Base-by-base conservation (phyloP, 1,140 invertebrate species). In the Penaeus vannamei region DNA sequence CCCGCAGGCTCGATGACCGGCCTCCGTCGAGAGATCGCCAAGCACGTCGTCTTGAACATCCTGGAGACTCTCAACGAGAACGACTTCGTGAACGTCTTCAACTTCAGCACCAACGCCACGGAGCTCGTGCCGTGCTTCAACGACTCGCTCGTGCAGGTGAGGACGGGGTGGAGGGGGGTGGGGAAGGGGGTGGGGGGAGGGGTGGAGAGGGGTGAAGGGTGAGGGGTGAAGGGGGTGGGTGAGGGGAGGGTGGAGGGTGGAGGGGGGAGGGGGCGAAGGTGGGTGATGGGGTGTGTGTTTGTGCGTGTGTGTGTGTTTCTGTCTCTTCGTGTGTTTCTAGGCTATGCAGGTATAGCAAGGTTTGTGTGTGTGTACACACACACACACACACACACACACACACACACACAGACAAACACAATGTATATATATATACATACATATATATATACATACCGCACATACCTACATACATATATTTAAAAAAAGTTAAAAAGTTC, bases 41-140 rank as follows among this genome's bases (percentile, higher is more conserved):
- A 96, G 92, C 97, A 98, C 90, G 98, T 98, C 0, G 96, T 98
- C 82, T 94, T 95, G 23, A 96, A 96, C 60, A 96, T 99, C 69
- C 93, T 99, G 90, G 97, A 99, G 60, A 99, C 99, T 0, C 95
- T 99, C 17, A 99, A 97, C 19, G 99, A 99, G 92, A 99, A 99
- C 93, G 99, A 99, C 93, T 99, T 97, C 92, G 96, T 99, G 72
- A 98, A 98, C 91, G 96, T 99, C 59, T 96, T 98, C 84, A 95
- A 95, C 76, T 98, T 97, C 92, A 95, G 95, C 46, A 94, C 95
- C 46, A 93, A 93, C 0, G 95, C 95, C 0, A 92, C 94, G 14
- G 95, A 96, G 90, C 94, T 97, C 12, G 95, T 98, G 4, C 94
- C 94, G 1, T 99, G 98, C 93, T 98, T 98, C 92, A 95, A 95